Percentiles rank a stretch among this genome's conserved stretches.
Conservation (phyloP, 1,140 invertebrate species). For the Eufriesea mexicana region DNA sequence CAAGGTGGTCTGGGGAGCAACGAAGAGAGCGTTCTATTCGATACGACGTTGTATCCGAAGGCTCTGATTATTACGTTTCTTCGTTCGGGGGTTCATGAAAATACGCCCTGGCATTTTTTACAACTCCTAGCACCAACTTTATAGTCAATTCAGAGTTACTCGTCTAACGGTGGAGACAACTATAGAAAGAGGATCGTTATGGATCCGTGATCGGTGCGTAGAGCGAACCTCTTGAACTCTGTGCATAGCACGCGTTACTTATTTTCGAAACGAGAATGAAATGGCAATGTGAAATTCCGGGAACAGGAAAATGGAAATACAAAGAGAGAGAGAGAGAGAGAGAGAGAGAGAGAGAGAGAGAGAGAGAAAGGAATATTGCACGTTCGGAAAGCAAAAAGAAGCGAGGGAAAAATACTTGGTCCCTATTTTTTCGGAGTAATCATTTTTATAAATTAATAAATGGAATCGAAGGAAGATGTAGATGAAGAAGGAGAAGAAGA, state of each 20-base stretch:
- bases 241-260: conserved; percentile 58
- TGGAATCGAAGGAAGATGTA: neutral
- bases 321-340: neutral
- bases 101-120: conserved; percentile 39
- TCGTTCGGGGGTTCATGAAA: conserved; percentile 1
- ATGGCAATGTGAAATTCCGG: neutral
- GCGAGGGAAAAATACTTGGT: conserved; percentile 30
- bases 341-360: no score
- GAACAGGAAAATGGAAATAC: neutral
- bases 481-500: neutral
- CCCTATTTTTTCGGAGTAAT: conserved; percentile 65
- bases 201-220: conserved; percentile 29
- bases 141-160: conserved; percentile 61
- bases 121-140: conserved; percentile 53
- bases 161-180: conserved; percentile 15
- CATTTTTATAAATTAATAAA: conserved; percentile 69
- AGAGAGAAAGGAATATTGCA: no score
- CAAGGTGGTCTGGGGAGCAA: conserved; percentile 15
- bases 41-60: neutral
- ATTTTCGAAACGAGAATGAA: conserved; percentile 41
- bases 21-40: neutral
- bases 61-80: neutral
- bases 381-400: neutral
- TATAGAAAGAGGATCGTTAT: neutral
- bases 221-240: conserved; percentile 41